A percentile compares a stretch with the other conserved stretches of the same genome.
phyloP scores from a whole-genome alignment of 2,888 invertebrate genomes.

The Amphipyra tragopoginis region DNA sequence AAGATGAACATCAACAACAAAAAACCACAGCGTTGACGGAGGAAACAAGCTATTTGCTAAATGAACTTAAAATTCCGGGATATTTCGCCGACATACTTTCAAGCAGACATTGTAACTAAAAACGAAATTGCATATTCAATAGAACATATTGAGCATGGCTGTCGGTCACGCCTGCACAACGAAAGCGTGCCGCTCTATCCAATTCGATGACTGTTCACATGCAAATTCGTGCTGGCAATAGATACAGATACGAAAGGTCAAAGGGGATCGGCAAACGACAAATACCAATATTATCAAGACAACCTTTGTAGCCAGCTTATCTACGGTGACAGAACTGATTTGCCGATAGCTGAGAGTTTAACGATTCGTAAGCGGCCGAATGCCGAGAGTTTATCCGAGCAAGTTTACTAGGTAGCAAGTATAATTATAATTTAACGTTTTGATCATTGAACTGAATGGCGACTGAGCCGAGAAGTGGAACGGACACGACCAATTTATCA shows the following conservation, averaged over 20 bases:
- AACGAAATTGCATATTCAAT: conserved; percentile 52
- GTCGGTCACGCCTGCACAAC: conserved; percentile 56
- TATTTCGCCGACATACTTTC: conserved; percentile 29
- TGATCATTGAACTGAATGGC: conserved; percentile 18
- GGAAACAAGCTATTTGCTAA: conserved; percentile 38
- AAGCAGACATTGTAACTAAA: conserved; percentile 35
- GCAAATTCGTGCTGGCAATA: conserved; percentile 61
- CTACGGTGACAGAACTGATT: conserved; percentile 45
- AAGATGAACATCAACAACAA: conserved; percentile 34
- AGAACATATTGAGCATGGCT: conserved; percentile 58
- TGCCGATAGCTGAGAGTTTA: conserved; percentile 40
- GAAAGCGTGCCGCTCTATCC: conserved; percentile 59
- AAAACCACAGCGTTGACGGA: conserved; percentile 11
- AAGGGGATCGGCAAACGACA: conserved; percentile 54
- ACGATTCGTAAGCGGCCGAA: conserved; percentile 29
- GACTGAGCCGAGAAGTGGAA: conserved; percentile 17
- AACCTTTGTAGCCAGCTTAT: conserved; percentile 48
- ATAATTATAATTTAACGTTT: conserved; percentile 22
- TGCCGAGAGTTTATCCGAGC: conserved; percentile 29
- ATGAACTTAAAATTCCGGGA: conserved; percentile 28
- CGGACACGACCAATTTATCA: conserved; percentile 6
- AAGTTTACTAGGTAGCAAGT: conserved; percentile 11
- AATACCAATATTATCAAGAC: conserved; percentile 49
- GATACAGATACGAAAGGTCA: conserved; percentile 62
- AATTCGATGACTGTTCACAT: conserved; percentile 60